Evolutionary conservation across 2,797 vertebrate genomes (phyloP), one percentile per base, ranked within the genome.

Genomic region (Eulemur coronatus): DNA sequence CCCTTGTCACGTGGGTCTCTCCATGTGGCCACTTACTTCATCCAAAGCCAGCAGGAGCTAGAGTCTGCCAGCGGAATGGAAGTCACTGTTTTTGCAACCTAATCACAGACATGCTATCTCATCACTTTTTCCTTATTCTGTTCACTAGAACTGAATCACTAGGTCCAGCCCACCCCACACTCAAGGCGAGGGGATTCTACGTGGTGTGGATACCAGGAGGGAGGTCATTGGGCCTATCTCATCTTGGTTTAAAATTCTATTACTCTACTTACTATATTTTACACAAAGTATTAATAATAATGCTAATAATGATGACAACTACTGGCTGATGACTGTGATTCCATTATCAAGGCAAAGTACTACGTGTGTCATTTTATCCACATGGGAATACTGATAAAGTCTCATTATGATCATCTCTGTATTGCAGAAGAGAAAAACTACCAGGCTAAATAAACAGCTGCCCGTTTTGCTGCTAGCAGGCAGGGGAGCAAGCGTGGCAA

Each of bases 391-490:
- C 10, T 24, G 12, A 9, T 1, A 11, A 17, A n/a, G 43, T 24
- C 1, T 2, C 3, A 8, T 70, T 52, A 41, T 5, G 46, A 52
- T 38, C 26, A 52, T 38, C 26, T 28, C 26, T n/a, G 2, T 14
- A 13, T 18, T 1, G 33, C 9, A 52, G 3, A 24, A 24, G 5
- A 13, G 38, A 69, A 67, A 61, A 7, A 59, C 41, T 3, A 13
- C 18, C 8, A 33, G 13, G 55, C 30, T 18, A 22, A 9, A 18
- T 50, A 14, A 15, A 10, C 6, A 12, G 18, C 24, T 38, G 18
- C 0, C 1, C 13, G 2, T 26, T 72, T 52, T 5, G 4, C 22
- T 0, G 0, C 48, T 26, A 28, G 14, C 2, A 4, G 50, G 24
- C 6, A 0, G 12, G 57, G 33, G 15, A 72, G 57, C 26, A 9